Conservation (phyloP, 2,113 vertebrate species). For the Oenanthe melanoleuca region DNA sequence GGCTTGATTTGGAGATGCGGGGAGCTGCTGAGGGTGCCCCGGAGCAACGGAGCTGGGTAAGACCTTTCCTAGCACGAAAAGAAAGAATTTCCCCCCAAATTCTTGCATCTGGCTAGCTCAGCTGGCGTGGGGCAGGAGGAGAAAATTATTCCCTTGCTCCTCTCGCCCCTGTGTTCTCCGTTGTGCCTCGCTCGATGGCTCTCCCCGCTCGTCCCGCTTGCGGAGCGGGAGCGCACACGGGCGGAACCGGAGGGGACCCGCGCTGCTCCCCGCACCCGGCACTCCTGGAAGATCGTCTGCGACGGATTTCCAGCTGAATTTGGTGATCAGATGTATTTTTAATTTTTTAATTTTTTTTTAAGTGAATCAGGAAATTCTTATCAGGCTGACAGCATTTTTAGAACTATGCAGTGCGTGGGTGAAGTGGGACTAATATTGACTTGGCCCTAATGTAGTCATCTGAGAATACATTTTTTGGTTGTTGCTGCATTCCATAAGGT, state of each 20-base stretch:
- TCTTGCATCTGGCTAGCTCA: neutral
- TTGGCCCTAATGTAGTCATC: constrained; percentile 80
- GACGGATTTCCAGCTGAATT: constrained; percentile 41
- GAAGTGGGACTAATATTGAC: constrained; percentile 81
- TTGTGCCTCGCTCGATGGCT: neutral
- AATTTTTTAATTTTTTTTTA: neutral
- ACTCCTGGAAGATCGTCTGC: neutral
- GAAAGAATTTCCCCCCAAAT: rapidly evolving
- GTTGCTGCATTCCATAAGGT: constrained; percentile 85
- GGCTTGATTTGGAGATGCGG: constrained; percentile 11
- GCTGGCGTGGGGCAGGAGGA: neutral
- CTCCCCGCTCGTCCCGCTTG: neutral
- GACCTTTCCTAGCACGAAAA: neutral
- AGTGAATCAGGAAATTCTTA: constrained; percentile 80
- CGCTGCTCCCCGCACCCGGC: neutral
- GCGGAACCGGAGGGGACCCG: neutral
- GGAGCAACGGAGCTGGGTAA: neutral
- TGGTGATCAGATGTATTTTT: constrained; percentile 62
- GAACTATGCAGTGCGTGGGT: constrained; percentile 81
- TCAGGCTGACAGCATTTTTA: constrained; percentile 82
- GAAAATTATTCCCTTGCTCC: neutral
- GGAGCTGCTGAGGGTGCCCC: neutral
- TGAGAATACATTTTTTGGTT: constrained; percentile 84
- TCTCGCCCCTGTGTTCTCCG: neutral
- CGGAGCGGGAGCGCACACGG: constrained; percentile 24